Evolutionary conservation across 2,113 vertebrate species (phyloP), one percentile per base, ranked within the genome.

Genomic region (Geococcyx californianus): DNA sequence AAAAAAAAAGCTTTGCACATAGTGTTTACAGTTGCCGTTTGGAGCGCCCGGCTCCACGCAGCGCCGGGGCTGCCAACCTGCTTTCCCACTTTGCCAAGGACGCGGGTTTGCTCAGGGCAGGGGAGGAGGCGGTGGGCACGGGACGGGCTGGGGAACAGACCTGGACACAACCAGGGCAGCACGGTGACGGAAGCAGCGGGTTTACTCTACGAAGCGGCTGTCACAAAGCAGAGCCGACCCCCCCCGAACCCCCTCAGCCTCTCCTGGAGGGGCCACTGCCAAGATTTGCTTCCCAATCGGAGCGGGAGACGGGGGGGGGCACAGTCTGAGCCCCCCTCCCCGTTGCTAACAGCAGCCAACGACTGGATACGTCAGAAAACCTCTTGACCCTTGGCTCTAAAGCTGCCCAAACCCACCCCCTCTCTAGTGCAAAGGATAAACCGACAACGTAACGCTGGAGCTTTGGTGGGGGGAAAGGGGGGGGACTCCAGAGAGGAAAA

Each of bases 51-150:
- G 72, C 77, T 52, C 15, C 26, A 4, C 6, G 26, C 23, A 47
- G 64, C 77, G 40, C 0, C 6, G 1, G 69, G 80, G 80, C 60
- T 25, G 52, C 83, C 72, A 5, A 77, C 90, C 80, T 63, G 60
- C 90, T 78, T 36, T 44, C 15, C 69, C 3, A 34, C 68, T 47
- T 56, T 33, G 49, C 80, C 64, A 16, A 49, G 84, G 4, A 19
- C 19, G 33, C 7, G 16, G 9, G 52, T 82, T 90, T 84, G 95
- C 94, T 87, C 60, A 21, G 88, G 95, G 85, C 63, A 34, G 6
- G 63, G 87, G 97, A 96, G 94, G 97, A 97, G 97, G 98, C 97
- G 97, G 97, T 95, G 98, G 97, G 96, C 84, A 97, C 90, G 76
- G 97, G 90, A 85, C 75, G 33, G 66, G 60, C 24, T 7, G 38